A percentile compares a stretch with the other conserved stretches of the same genome.
phyloP scores from a whole-genome alignment of 1,140 invertebrate species.

The Leucophenga varia region DNA sequence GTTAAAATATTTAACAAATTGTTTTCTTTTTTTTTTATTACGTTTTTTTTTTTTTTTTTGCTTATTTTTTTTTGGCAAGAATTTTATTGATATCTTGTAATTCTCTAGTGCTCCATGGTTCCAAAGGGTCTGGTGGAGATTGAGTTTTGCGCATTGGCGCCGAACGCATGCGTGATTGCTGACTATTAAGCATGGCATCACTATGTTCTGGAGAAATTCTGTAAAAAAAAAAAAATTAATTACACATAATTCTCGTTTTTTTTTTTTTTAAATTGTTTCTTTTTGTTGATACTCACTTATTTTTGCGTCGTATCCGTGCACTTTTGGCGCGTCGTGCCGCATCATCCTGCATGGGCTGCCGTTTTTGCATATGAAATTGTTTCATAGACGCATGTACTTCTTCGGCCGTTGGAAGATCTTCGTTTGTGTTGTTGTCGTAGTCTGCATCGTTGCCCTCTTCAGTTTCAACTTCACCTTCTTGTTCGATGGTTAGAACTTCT shows the following conservation, averaged over 20 bases:
- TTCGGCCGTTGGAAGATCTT: conserved; percentile 44
- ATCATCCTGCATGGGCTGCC: conserved; percentile 45
- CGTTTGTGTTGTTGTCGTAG: conserved; percentile 16
- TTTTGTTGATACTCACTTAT: conserved; percentile 50
- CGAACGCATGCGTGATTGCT: conserved; percentile 29
- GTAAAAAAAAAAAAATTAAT: neutral
- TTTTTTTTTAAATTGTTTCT: too few relatives aligned
- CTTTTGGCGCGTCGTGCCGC: conserved; percentile 45
- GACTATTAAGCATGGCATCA: conserved; percentile 17
- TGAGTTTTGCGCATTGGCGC: conserved; percentile 35
- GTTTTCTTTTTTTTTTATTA: too few relatives aligned
- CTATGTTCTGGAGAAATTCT: conserved; percentile 40
- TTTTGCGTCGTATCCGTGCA: conserved; percentile 39
- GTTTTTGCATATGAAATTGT: conserved; percentile 49
- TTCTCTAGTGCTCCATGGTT: conserved; percentile 71
- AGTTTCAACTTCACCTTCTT: conserved; percentile 51
- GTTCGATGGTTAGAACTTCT: conserved; percentile 45
- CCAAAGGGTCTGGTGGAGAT: conserved; percentile 65
- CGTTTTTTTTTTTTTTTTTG: too few relatives aligned
- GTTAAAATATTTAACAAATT: too few relatives aligned
- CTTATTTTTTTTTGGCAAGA: conserved; percentile 53
- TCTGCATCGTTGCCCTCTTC: conserved; percentile 38
- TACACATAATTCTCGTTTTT: too few relatives aligned
- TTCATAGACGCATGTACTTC: conserved; percentile 54
- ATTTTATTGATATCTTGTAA: conserved; percentile 74